Evolutionary conservation across 2,797 vertebrate species (phyloP), one percentile per base, ranked within the genome.

Genomic region (Pitangus sulphuratus): DNA sequence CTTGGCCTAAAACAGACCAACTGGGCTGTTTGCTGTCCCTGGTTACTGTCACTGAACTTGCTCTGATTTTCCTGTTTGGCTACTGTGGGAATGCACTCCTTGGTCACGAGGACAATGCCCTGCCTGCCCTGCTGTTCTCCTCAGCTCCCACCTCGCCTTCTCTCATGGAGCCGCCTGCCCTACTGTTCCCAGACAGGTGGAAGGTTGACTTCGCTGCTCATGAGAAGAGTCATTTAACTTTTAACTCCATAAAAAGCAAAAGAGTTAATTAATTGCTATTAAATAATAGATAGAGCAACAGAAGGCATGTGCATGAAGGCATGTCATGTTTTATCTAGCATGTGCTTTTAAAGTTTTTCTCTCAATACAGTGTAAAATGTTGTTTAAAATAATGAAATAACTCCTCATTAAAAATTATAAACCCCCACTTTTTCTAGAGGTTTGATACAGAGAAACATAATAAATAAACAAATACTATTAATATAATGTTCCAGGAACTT

Each of bases 31-130:
- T 33, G 48, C 70, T 54, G 53, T 9, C 39, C 44, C 42, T 35
- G 53, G 19, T 7, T 12, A 42, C n/a, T 2, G 2, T 16, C 45
- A 14, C 58, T 28, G 45, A 79, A 40, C 31, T 37, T 21, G 71
- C 50, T 56, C 45, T 0, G 0, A 35, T 15, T 16, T 28, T 48
- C 40, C 66, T 5, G 0, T 44, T 3, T n/a, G 35, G 54, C 33
- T 26, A 0, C 11, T 8, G 11, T 31, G 37, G 14, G 12, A 48
- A 17, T 57, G 80, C 26, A 15, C 3, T 25, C 12, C 44, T 22
- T 60, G 57, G 22, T 42, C 40, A 11, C 0, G 8, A 51, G 33
- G n/a, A 35, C 35, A 64, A 10, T 0, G 3, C 21, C 12, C 4
- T 47, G 70, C 57, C 54, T 19, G 47, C 15, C 51, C 8, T 6